These are phyloP conservation scores for human DNA, from an alignment of 2,113 vertebrate genomes.

Conservation along the genomic window GRCh38 chr4:71413001-71413500, in stretches of 20 bases:
- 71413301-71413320: neutral
- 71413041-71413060: neutral
- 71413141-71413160: constrained; percentile 73
- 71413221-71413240: constrained; percentile 72
- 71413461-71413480: neutral
- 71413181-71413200: constrained; percentile 68
- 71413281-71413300: neutral
- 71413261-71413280: constrained; percentile 37
- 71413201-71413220: constrained; percentile 74
- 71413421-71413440: neutral
- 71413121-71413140: constrained; percentile 61
- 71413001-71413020: neutral
- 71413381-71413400: neutral
- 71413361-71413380: neutral
- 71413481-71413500: neutral
- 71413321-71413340: neutral
- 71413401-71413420: neutral
- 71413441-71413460: neutral
- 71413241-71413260: constrained; percentile 63
- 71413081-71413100: neutral
- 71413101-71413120: neutral
- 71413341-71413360: neutral
- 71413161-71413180: constrained; percentile 63
- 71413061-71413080: neutral
- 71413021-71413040: neutral